Percentiles rank a stretch among this genome's conserved stretches.
phyloP scores from a whole-genome alignment of 2,888 invertebrate species.

The Alloplasta piceator region DNA sequence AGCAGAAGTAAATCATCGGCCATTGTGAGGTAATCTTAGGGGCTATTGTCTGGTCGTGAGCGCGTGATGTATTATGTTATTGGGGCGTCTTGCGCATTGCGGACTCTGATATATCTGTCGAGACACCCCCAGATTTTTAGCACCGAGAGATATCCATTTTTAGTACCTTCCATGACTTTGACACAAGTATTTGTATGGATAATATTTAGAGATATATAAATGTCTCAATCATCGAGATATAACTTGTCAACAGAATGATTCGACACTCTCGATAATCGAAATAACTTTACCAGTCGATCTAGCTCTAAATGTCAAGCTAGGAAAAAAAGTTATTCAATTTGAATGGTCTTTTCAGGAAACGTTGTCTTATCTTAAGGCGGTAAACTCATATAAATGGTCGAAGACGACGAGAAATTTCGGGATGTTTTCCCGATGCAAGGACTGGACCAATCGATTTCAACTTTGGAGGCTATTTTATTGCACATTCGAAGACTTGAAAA shows the following conservation, averaged over 20 bases:
- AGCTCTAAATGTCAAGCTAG: no score
- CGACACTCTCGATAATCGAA: neutral
- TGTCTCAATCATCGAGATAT: constrained; percentile 26
- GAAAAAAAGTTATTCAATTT: no score
- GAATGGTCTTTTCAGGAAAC: no score
- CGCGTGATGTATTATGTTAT: constrained; percentile 83
- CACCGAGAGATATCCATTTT: constrained; percentile 24
- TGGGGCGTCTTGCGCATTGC: constrained; percentile 72
- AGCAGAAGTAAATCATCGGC: constrained; percentile 83
- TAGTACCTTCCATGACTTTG: neutral
- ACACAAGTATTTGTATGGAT: no score
- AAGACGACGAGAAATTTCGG: no score
- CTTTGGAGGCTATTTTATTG: no score
- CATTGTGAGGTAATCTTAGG: constrained; percentile 82
- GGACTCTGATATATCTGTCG: constrained; percentile 67
- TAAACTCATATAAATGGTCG: no score
- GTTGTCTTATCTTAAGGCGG: no score
- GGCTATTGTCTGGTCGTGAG: constrained; percentile 81
- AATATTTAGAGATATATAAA: neutral
- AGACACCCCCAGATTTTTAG: constrained; percentile 69
- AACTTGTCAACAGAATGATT: neutral
- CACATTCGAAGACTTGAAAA: no score
- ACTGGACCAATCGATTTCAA: no score
- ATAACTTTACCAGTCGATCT: no score
- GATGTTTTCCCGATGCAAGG: no score